These are phyloP conservation scores for Eunapius fragilis DNA, from an alignment of 37 sponge, comb jelly and placozoan genomes.

Conservation along the genomic window DNA sequence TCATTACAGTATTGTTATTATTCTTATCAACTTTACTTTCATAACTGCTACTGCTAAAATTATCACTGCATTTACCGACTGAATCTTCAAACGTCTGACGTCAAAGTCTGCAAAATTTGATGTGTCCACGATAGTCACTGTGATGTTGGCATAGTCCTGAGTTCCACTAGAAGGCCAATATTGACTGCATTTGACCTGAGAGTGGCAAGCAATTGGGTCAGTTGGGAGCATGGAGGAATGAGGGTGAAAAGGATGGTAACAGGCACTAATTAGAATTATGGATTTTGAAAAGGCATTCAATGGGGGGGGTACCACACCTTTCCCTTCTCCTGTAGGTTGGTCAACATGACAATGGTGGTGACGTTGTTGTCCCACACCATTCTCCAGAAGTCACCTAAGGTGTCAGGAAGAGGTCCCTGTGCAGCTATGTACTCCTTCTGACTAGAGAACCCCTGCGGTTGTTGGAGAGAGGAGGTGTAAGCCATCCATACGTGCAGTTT, in stretches of 20 bases:
- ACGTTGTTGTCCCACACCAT: slow-evolving; percentile 80
- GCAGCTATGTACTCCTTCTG: slow-evolving; percentile 87
- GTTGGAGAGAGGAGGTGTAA: neutral
- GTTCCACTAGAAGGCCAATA: slow-evolving; percentile 68
- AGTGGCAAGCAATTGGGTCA: too few relatives aligned
- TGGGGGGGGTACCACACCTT: slow-evolving; percentile 13
- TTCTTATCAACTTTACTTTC: too few relatives aligned
- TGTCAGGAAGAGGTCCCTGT: slow-evolving; percentile 86
- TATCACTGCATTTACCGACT: slow-evolving; percentile 15
- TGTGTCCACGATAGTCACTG: slow-evolving; percentile 45
- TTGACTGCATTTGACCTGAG: slow-evolving; percentile 74
- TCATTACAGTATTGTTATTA: too few relatives aligned
- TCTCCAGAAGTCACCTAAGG: slow-evolving; percentile 89
- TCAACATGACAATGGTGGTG: slow-evolving; percentile 79
- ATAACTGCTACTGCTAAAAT: too few relatives aligned
- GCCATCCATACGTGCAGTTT: neutral
- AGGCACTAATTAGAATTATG: too few relatives aligned
- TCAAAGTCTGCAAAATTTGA: slow-evolving; percentile 42
- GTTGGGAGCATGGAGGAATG: too few relatives aligned
- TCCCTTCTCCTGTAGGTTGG: slow-evolving; percentile 68
- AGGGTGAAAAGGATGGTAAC: too few relatives aligned
- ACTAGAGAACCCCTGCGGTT: slow-evolving; percentile 74
- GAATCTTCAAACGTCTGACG: slow-evolving; percentile 49
- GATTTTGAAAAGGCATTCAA: too few relatives aligned
- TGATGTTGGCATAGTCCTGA: slow-evolving; percentile 38